Conservation (phyloP, 2,888 invertebrate species). For the Drosophila diplacantha region DNA sequence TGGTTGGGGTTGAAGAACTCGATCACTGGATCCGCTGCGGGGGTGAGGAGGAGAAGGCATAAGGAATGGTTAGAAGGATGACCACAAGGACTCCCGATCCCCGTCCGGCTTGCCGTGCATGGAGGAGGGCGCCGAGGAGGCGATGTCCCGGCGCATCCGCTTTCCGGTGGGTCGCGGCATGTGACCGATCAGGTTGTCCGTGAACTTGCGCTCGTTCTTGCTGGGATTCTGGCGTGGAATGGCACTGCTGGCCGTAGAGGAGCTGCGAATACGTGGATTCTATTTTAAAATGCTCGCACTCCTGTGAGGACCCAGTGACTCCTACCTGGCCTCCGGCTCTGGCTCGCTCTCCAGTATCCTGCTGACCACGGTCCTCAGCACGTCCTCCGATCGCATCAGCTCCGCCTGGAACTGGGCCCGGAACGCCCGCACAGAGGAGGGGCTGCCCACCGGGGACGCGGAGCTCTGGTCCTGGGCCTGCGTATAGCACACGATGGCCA, state of each 20-base stretch:
- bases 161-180: slow-evolving; percentile 28
- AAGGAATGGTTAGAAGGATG: background rate
- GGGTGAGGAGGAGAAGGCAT: background rate
- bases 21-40: slow-evolving; percentile 80
- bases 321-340: slow-evolving; percentile 33
- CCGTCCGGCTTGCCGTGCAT: slow-evolving; percentile 73
- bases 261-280: background rate
- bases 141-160: slow-evolving; percentile 68
- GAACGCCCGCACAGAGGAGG: slow-evolving; percentile 37
- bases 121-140: slow-evolving; percentile 71
- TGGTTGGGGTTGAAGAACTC: slow-evolving; percentile 87
- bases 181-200: slow-evolving; percentile 44
- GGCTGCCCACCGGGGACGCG: slow-evolving; percentile 6
- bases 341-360: slow-evolving; percentile 58
- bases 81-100: background rate
- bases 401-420: slow-evolving; percentile 68
- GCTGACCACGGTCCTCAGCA: slow-evolving; percentile 61
- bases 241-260: slow-evolving; percentile 15
- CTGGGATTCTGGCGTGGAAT: slow-evolving; percentile 15
- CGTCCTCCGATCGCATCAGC: slow-evolving; percentile 65
- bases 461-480: slow-evolving; percentile 53
- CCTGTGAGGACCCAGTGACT: background rate
- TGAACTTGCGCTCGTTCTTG: slow-evolving; percentile 67
- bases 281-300: background rate
- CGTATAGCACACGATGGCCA: slow-evolving; percentile 72